phyloP scores from a whole-genome alignment of 1,140 invertebrate species.

The Drosophila burlai region DNA sequence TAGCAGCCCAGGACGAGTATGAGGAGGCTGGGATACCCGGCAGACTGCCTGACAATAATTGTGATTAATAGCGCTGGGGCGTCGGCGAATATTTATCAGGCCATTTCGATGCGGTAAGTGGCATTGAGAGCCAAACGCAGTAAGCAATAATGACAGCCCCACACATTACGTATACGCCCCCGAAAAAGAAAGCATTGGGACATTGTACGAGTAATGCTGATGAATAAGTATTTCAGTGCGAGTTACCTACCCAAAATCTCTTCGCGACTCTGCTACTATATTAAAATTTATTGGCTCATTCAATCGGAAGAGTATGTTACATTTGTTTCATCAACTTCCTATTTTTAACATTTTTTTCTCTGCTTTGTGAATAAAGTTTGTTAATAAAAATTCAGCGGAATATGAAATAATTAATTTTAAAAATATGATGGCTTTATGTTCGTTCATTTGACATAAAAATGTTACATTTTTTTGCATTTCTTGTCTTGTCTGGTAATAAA shows the following conservation, averaged over 20 bases:
- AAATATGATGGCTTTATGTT: slow-evolving; percentile 4
- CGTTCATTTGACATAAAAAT: neutral
- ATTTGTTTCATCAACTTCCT: neutral
- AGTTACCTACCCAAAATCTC: neutral
- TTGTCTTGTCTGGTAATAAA: slow-evolving; percentile 49
- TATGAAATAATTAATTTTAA: neutral
- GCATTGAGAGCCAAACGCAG: slow-evolving; percentile 39
- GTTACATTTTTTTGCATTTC: neutral
- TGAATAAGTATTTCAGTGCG: slow-evolving; percentile 31
- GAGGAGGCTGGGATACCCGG: slow-evolving; percentile 3
- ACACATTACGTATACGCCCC: slow-evolving; percentile 36
- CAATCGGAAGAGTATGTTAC: neutral
- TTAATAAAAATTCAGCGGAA: slow-evolving; percentile 59
- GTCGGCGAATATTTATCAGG: slow-evolving; percentile 43
- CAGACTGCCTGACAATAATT: slow-evolving; percentile 61
- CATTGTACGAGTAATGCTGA: slow-evolving; percentile 17
- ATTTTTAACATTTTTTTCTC: slow-evolving; percentile 20
- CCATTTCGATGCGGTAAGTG: slow-evolving; percentile 25
- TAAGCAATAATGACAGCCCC: slow-evolving; percentile 38
- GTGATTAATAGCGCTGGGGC: slow-evolving; percentile 65
- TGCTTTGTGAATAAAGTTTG: slow-evolving; percentile 24
- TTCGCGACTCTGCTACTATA: neutral
- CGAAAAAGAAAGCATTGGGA: slow-evolving; percentile 7
- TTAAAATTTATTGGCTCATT: slow-evolving; percentile 34
- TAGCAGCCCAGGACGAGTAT: slow-evolving; percentile 4